Conservation (phyloP, 2,888 invertebrate genomes). For the Iselma pallidipennis region DNA sequence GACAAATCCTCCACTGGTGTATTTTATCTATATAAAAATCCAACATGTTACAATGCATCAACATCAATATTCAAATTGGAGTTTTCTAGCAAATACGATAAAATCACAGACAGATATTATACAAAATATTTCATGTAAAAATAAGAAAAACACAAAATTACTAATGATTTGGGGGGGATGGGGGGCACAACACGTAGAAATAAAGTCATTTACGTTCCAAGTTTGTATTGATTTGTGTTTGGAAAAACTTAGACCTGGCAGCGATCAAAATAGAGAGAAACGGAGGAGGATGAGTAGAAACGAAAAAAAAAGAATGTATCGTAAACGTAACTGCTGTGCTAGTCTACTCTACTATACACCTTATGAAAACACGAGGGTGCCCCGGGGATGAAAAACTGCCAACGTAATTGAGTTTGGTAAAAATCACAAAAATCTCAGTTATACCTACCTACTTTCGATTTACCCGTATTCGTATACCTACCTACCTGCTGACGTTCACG, state of each 20-base stretch:
- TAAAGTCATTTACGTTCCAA: no score
- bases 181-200: no score
- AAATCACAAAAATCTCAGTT: constrained; percentile 50
- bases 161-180: no score
- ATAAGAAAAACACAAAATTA: no score
- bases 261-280: no score
- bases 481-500: constrained; percentile 15
- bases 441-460: constrained; percentile 11
- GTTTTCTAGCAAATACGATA: background rate
- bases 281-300: background rate
- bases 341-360: constrained; percentile 34
- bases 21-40: constrained; percentile 25
- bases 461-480: no score
- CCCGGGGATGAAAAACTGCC: constrained; percentile 40
- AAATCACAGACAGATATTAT: no score
- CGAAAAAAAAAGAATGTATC: constrained; percentile 9
- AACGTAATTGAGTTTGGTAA: constrained; percentile 50
- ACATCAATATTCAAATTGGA: constrained; percentile 9
- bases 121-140: no score
- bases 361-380: constrained; percentile 44
- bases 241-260: background rate
- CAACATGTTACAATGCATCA: constrained; percentile 14
- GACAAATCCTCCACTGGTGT: constrained; percentile 27
- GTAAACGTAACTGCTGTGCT: constrained; percentile 27
- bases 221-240: background rate